Evolutionary conservation across 2,113 vertebrate species (phyloP).

Genomic region (Psilopsiagon aymara): DNA sequence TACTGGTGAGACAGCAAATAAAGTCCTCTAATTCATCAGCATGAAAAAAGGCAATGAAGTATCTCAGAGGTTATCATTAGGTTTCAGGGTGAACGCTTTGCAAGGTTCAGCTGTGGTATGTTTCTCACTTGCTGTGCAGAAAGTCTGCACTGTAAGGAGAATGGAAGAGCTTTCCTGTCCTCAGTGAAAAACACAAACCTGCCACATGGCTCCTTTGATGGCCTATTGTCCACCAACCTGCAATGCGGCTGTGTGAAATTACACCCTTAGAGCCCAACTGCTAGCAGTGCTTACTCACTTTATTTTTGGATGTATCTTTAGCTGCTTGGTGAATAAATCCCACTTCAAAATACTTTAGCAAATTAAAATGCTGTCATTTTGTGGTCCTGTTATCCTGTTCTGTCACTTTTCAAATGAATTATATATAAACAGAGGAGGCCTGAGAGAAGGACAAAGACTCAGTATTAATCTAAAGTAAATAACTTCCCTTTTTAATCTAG

Average conservation of each 20-base stretch:
- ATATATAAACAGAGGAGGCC: not conserved
- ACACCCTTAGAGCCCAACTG: rapidly evolving
- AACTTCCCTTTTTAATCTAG: not conserved
- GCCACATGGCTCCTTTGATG: rapidly evolving
- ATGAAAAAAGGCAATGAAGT: not conserved
- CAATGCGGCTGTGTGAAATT: rapidly evolving
- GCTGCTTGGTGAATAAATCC: not conserved
- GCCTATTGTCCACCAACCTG: rapidly evolving
- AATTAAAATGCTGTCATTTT: not conserved
- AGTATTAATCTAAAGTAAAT: not conserved
- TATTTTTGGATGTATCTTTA: not conserved
- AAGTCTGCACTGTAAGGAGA: not conserved
- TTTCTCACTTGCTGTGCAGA: not conserved
- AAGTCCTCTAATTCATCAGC: not conserved
- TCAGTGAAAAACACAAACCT: not conserved
- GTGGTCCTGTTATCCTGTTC: not conserved
- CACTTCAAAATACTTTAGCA: constrained; percentile 11
- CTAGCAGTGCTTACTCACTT: rapidly evolving
- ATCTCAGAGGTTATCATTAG: not conserved
- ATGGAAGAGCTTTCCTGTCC: not conserved
- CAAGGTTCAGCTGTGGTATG: not conserved
- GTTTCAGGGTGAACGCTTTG: not conserved
- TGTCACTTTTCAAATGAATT: constrained; percentile 14
- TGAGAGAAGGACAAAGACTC: not conserved
- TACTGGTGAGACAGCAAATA: not conserved